Evolutionary conservation across 2,113 vertebrate genomes (phyloP).

Genomic region (Odontophorus gujanensis): DNA sequence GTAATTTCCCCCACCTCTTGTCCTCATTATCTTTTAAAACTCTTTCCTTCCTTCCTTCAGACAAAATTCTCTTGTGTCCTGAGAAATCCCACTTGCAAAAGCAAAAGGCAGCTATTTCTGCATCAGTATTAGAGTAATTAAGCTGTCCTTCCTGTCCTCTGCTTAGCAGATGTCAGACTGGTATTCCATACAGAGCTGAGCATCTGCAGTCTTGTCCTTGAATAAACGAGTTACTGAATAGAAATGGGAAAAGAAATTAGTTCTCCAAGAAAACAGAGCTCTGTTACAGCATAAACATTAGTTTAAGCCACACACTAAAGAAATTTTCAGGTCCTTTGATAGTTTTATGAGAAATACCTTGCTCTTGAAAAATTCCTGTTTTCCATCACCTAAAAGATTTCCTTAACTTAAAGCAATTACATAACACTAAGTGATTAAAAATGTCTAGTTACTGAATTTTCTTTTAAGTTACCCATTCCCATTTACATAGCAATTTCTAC

Average conservation of each 20-base stretch:
- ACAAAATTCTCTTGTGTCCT: slow-evolving; percentile 46
- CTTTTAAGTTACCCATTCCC: background rate
- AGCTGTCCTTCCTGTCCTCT: slow-evolving; percentile 54
- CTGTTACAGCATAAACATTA: background rate
- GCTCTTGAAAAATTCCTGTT: background rate
- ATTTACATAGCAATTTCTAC: background rate
- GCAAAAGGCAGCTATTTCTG: slow-evolving; percentile 58
- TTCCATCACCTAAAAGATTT: background rate
- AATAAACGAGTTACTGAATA: slow-evolving; percentile 50
- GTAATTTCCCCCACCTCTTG: slow-evolving; percentile 43
- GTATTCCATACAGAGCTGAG: slow-evolving; percentile 45
- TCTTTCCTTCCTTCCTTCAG: slow-evolving; percentile 42
- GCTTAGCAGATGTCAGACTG: slow-evolving; percentile 64
- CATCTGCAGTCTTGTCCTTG: slow-evolving; percentile 58
- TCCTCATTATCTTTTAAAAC: slow-evolving; percentile 48
- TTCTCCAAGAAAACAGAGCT: background rate
- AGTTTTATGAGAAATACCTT: background rate
- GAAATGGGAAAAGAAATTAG: slow-evolving; percentile 15
- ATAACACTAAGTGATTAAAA: background rate
- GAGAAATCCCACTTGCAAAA: slow-evolving; percentile 50
- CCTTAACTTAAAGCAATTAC: background rate
- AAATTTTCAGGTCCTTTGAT: background rate
- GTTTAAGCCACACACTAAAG: background rate
- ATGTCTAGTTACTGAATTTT: background rate
- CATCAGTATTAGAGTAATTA: slow-evolving; percentile 57